Evolutionary conservation across 2,113 vertebrate genomes (phyloP), one percentile per base, ranked within the genome.

Genomic region (Gopherus evgoodei): DNA sequence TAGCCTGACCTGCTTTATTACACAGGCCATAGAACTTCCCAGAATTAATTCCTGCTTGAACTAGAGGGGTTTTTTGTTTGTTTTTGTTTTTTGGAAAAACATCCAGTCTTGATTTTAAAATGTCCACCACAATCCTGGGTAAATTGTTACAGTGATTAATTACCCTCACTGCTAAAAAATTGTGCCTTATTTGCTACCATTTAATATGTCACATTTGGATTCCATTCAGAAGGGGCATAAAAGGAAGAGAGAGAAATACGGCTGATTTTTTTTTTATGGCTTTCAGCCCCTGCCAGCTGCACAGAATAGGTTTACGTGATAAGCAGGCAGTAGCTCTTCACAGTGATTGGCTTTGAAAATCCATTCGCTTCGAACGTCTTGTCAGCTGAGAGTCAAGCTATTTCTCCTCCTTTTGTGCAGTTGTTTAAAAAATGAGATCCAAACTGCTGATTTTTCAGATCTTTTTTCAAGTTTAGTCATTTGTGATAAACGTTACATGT

Each of bases 321-420:
- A 87, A 88, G 65, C 29, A 84, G 21, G 57, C 29, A 57, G 53
- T 56, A 79, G 14, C 22, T 84, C 27, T 83, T 76, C 53, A 76
- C 1, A 69, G 79, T 82, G 14, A 88, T 17, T 5, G 3, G 62
- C 79, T 93, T 83, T 93, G 44, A 88, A 93, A 96, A 84, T 79
- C 12, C 16, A 56, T 35, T 5, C 59, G 44, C 21, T 89, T 78
- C 89, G 31, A 59, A 29, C 24, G 72, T 35, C 75, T 91, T 95
- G 86, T 94, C 80, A 94, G 54, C 49, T 86, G 53, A 87, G 44
- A 85, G 53, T 72, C 50, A 83, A 72, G 80, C 16, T 62, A n/a
- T 81, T 91, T 38, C n/a, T 72, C n/a, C 81, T 88, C 69, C 25
- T 82, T 88, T 82, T 75, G 25, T 80, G 84, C 52, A 80, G 44